Evolutionary conservation across 1,140 invertebrate species (phyloP), one percentile per base, ranked within the genome.

Genomic region (Plodia interpunctella): DNA sequence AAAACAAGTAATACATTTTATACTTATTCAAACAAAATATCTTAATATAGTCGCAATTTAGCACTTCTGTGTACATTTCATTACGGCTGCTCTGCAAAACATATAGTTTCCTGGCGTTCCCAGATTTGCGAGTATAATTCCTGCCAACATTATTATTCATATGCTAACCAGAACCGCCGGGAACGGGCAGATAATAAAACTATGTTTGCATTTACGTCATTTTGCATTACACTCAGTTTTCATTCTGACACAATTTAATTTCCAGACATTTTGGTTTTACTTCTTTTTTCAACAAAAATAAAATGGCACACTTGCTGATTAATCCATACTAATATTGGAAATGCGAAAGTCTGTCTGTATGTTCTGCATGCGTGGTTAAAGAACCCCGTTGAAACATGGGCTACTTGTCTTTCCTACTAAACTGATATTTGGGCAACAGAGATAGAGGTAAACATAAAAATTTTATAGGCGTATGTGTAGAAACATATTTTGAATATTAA

Each of bases 91-190:
- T 13, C 38, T 15, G 15, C 38, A 44, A 44, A 44, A 44, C 38
- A 44, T 6, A 15, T 44, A 44, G 5, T 3, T 15, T 44, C 8
- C 15, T n/a, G 1, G 13, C 1, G 38, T 2, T 5, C 8, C 38
- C 5, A 44, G 38, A 44, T 44, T 44, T 44, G 38, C 38, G 38
- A 44, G 38, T 44, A 44, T 44, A 44, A 44, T 44, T 44, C 38
- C 38, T 44, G 38, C 38, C n/a, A 44, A 44, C 38, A 44, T 44
- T 17, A 44, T 44, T 44, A 44, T 44, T 44, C 38, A 44, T 44
- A 44, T 44, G 38, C 38, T 44, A 44, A 44, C 38, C 15, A 17
- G 38, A 44, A n/a, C 9, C n/a, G 38, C 6, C 38, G 1, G 13
- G 38, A 4, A 15, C 0, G 28, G 1, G 38, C 10, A 44, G 38